phyloP scores from a whole-genome alignment of 2,888 invertebrate species.

The Torymus texanus region DNA sequence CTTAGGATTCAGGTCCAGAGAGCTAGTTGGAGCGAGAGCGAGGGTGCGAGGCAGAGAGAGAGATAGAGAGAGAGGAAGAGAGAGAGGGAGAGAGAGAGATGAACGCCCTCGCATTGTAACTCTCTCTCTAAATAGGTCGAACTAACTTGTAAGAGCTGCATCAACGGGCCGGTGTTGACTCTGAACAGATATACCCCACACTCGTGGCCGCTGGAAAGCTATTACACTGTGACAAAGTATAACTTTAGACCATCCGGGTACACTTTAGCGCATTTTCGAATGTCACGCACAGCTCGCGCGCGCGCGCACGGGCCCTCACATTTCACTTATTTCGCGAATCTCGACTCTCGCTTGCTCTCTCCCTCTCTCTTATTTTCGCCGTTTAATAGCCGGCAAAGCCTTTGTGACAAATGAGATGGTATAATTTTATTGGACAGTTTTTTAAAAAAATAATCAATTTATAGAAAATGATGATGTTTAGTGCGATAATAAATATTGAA shows the following conservation, averaged over 20 bases:
- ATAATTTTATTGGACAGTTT: neutral
- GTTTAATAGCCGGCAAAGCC: slow-evolving; percentile 4
- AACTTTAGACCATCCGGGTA: slow-evolving; percentile 45
- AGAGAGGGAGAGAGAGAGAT: neutral
- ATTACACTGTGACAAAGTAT: slow-evolving; percentile 48
- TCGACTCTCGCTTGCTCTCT: neutral
- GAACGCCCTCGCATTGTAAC: neutral
- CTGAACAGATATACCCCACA: slow-evolving; percentile 34
- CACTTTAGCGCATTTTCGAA: slow-evolving; percentile 46
- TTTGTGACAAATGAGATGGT: slow-evolving; percentile 1
- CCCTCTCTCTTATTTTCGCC: neutral
- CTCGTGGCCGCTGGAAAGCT: slow-evolving; percentile 31
- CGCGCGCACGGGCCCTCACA: slow-evolving; percentile 12
- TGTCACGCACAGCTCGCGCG: slow-evolving; percentile 26
- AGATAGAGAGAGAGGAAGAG: too few species aligned
- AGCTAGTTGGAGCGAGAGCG: too few species aligned
- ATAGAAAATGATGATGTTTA: neutral
- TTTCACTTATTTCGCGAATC: slow-evolving; percentile 42
- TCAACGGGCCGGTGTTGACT: slow-evolving; percentile 44
- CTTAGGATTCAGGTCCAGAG: slow-evolving; percentile 30
- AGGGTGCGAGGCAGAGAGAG: too few species aligned
- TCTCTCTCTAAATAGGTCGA: slow-evolving; percentile 44
- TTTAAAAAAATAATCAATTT: neutral
- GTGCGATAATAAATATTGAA: too few species aligned
- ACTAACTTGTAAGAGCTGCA: slow-evolving; percentile 47